These are phyloP conservation scores for Drosophila nikananu DNA, from an alignment of 1,140 invertebrate genomes.

Conservation along the genomic window DNA sequence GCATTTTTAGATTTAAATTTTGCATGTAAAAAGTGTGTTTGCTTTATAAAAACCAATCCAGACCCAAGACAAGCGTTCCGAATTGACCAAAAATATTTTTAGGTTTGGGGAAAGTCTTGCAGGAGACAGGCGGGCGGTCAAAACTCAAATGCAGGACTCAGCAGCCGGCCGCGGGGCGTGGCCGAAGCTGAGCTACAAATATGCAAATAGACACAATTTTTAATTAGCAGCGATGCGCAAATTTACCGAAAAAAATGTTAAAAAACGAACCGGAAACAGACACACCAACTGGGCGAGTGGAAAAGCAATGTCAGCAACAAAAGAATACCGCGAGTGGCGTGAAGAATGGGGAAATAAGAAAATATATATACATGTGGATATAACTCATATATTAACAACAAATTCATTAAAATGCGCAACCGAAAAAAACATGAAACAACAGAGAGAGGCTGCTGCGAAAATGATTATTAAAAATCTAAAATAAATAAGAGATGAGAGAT, in stretches of 20 bases:
- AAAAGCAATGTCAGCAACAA: slow-evolving; percentile 76
- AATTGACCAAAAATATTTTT: slow-evolving; percentile 30
- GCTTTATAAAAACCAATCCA: neutral
- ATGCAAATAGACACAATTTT: slow-evolving; percentile 84
- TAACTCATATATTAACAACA: slow-evolving; percentile 73
- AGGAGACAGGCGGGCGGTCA: slow-evolving; percentile 60
- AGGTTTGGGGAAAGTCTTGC: slow-evolving; percentile 32
- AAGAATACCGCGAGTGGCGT: slow-evolving; percentile 60
- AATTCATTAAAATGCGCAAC: slow-evolving; percentile 82
- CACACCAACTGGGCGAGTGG: neutral
- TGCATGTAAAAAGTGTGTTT: neutral
- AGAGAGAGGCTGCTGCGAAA: slow-evolving; percentile 48
- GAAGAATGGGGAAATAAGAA: slow-evolving; percentile 41
- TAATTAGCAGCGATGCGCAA: slow-evolving; percentile 80
- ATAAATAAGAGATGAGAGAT: slow-evolving; percentile 83
- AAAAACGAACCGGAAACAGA: slow-evolving; percentile 37
- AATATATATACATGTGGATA: slow-evolving; percentile 37
- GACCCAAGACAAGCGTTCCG: slow-evolving; percentile 60
- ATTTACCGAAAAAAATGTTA: slow-evolving; percentile 58
- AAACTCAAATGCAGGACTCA: slow-evolving; percentile 66
- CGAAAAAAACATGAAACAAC: slow-evolving; percentile 48
- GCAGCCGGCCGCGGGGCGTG: slow-evolving; percentile 33
- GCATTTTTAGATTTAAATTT: too few species aligned
- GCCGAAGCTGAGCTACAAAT: slow-evolving; percentile 60
- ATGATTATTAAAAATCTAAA: slow-evolving; percentile 84